Base-by-base conservation (phyloP, 2,888 invertebrate genomes). In the Phlogophora meticulosa region DNA sequence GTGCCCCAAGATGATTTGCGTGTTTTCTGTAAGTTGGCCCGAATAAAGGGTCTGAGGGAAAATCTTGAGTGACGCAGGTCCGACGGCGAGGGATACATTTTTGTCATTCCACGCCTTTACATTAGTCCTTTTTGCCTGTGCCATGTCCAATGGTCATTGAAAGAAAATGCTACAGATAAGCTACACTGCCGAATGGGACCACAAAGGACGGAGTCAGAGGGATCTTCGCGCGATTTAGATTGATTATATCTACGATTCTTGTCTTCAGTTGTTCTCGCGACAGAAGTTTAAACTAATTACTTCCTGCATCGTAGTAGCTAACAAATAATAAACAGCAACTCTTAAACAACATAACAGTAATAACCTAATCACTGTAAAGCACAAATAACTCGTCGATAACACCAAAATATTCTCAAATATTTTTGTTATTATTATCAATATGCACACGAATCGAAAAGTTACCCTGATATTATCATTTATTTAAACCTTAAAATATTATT, bases 31-130 rank as follows among this genome's bases (percentile, higher is more conserved):
- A 88, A 88, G 85, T 89, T 86, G 82, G 80, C 82, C 79, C 69
- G 81, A 87, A 86, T 86, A 87, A 89, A 87, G 86, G 87, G 85
- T 81, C 81, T 70, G 67, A 76, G 72, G 78, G 85, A 85, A 87
- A 89, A 90, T 88, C 87, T 87, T 86, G 89, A 88, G 87, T 91
- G 92, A 91, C 88, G 82, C 86, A 88, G 91, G 91, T 91, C 88
- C 79, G 91, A 91, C 91, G 90, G 89, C 83, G 81, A 82, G 74
- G 86, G 88, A 90, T 87, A 89, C 88, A 91, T 90, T 90, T 90
- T 90, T 87, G 89, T 91, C 91, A 89, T 88, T 88, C 86, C 82
- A 64, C 81, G 82, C 85, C 86, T 87, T 85, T 85, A 81, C 85
- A 87, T 88, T 86, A 85, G 86, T 82, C 83, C 81, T 83, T 73